Evolutionary conservation across 1,140 invertebrate genomes (phyloP).

Genomic region (Trachymyrmex septentrionalis): DNA sequence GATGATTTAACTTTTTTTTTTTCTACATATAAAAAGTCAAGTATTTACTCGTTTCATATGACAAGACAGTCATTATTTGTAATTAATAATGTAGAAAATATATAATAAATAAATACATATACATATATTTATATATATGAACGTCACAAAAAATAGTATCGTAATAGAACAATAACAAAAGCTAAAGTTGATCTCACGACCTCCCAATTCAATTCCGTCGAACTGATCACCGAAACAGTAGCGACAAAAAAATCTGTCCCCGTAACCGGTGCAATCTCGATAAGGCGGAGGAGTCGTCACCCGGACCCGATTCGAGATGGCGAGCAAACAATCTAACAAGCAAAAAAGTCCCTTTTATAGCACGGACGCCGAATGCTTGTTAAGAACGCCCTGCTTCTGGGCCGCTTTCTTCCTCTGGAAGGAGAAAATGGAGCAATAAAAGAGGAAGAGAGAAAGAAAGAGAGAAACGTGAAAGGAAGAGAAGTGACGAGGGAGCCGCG

Average conservation of each 20-base stretch:
- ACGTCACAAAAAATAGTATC: background rate
- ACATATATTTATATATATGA: background rate
- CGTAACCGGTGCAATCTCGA: constrained; percentile 44
- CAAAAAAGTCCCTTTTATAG: constrained; percentile 77
- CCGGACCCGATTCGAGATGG: constrained; percentile 47
- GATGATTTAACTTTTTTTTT: background rate
- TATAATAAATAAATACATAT: too few relatives aligned
- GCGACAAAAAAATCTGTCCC: constrained; percentile 42
- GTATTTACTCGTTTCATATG: background rate
- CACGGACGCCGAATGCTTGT: constrained; percentile 77
- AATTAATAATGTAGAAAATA: background rate
- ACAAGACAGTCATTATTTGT: background rate
- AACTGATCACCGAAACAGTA: constrained; percentile 42
- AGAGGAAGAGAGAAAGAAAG: background rate
- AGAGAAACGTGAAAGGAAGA: constrained; percentile 17
- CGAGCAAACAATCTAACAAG: constrained; percentile 83
- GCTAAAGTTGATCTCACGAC: constrained; percentile 57
- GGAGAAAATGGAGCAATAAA: background rate
- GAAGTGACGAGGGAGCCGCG: constrained; percentile 66
- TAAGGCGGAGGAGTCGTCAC: constrained; percentile 41
- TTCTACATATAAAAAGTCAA: background rate
- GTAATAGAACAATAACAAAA: constrained; percentile 25
- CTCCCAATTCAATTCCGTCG: background rate
- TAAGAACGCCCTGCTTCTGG: constrained; percentile 68
- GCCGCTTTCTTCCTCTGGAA: constrained; percentile 43